These are phyloP conservation scores for Anabacerthia variegaticeps DNA, from an alignment of 2,797 vertebrate species.

Conservation along the genomic window DNA sequence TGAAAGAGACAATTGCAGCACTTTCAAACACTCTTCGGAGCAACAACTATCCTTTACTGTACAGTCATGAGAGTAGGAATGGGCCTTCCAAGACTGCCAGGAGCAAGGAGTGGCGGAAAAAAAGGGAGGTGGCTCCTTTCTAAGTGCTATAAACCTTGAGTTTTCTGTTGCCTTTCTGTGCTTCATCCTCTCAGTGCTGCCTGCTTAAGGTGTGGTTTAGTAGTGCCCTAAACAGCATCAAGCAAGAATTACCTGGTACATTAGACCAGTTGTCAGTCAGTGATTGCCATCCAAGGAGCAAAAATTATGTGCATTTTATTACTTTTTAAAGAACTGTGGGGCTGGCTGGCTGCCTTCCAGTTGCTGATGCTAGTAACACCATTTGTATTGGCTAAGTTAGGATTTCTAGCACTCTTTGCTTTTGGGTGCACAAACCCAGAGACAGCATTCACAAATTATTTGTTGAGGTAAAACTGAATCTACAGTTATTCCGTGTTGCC, in stretches of 20 bases:
- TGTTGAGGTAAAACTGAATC: not conserved
- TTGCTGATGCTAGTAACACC: not conserved
- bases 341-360: not conserved
- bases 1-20: slow-evolving; percentile 21
- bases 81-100: not conserved
- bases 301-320: not conserved
- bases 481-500: accelerated
- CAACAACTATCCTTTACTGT: not conserved
- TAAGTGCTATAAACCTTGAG: not conserved
- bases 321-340: not conserved
- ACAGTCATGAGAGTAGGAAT: not conserved
- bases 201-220: not conserved
- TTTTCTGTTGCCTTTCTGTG: not conserved
- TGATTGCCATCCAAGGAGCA: not conserved
- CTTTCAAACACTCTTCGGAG: not conserved
- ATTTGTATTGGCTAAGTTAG: not conserved
- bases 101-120: not conserved
- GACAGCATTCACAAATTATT: not conserved
- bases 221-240: not conserved
- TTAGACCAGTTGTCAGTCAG: not conserved
- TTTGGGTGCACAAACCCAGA: not conserved
- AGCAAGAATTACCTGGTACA: not conserved
- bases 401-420: not conserved
- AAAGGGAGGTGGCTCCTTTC: not conserved
- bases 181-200: not conserved